phyloP scores from a whole-genome alignment of 2,113 vertebrate genomes.

The Sorex fumeus region DNA sequence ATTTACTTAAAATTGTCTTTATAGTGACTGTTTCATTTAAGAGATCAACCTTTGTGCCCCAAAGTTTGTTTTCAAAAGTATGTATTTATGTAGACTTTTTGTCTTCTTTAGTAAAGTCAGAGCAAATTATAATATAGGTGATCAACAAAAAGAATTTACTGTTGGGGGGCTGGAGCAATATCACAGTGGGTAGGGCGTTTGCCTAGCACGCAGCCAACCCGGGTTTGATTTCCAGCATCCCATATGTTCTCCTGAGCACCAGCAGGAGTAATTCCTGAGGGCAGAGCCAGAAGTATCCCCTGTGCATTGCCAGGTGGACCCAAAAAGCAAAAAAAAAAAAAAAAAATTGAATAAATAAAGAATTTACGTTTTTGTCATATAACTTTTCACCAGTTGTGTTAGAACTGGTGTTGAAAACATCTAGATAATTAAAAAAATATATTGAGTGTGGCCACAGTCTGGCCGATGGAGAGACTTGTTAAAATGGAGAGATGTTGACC shows the following conservation, averaged over 20 bases:
- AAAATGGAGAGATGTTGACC: not conserved
- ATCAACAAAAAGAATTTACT: no score
- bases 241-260: no score
- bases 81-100: conserved; percentile 37
- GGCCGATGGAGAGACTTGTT: not conserved
- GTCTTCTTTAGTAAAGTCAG: not conserved
- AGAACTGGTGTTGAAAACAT: not conserved
- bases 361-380: not conserved
- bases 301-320: no score
- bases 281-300: no score
- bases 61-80: not conserved
- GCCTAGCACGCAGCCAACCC: no score
- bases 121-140: conserved; percentile 31
- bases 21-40: not conserved
- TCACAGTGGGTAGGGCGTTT: no score
- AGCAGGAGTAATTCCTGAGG: no score
- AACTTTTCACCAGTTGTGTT: not conserved
- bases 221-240: no score
- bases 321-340: no score
- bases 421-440: not conserved
- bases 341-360: no score
- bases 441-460: not conserved
- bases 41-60: not conserved
- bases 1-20: not conserved
- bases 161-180: no score